phyloP scores from a whole-genome alignment of 2,888 invertebrate genomes.

The Periphyllus acericola region DNA sequence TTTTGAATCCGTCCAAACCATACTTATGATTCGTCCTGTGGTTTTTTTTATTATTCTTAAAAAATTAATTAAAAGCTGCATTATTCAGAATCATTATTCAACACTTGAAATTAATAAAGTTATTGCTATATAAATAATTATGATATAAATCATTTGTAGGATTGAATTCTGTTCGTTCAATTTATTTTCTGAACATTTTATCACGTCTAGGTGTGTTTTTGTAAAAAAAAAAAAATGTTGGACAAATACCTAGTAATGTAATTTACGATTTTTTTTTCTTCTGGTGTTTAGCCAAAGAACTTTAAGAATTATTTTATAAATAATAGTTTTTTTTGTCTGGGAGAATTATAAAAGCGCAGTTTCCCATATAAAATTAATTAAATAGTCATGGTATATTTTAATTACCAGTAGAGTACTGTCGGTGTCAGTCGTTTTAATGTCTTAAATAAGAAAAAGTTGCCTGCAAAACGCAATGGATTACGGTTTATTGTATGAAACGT shows the following conservation, averaged over 20 bases:
- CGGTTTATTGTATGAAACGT: slow-evolving; percentile 36
- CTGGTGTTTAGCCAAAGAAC: not conserved
- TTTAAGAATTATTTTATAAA: slow-evolving; percentile 40
- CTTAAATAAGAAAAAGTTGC: slow-evolving; percentile 40
- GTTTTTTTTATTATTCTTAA: too few relatives aligned
- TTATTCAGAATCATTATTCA: too few relatives aligned
- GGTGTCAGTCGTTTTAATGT: slow-evolving; percentile 48
- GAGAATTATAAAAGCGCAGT: slow-evolving; percentile 41
- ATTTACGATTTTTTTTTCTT: slow-evolving; percentile 26
- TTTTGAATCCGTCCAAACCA: too few relatives aligned
- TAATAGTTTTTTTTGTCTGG: slow-evolving; percentile 23
- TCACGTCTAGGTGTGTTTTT: not conserved
- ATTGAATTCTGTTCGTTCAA: not conserved
- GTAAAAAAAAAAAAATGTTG: not conserved
- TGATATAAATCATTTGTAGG: not conserved
- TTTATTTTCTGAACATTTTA: not conserved
- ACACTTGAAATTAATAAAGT: too few relatives aligned
- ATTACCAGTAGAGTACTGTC: slow-evolving; percentile 55
- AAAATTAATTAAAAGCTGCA: too few relatives aligned
- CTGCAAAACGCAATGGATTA: slow-evolving; percentile 40
- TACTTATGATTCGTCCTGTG: too few relatives aligned
- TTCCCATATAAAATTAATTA: slow-evolving; percentile 52
- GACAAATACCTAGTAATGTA: not conserved
- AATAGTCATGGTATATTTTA: slow-evolving; percentile 45
- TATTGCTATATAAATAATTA: too few relatives aligned